Percentiles rank a stretch among this genome's conserved stretches.
Conservation (phyloP, 2,797 vertebrate genomes). For the Syngnathus acus region DNA sequence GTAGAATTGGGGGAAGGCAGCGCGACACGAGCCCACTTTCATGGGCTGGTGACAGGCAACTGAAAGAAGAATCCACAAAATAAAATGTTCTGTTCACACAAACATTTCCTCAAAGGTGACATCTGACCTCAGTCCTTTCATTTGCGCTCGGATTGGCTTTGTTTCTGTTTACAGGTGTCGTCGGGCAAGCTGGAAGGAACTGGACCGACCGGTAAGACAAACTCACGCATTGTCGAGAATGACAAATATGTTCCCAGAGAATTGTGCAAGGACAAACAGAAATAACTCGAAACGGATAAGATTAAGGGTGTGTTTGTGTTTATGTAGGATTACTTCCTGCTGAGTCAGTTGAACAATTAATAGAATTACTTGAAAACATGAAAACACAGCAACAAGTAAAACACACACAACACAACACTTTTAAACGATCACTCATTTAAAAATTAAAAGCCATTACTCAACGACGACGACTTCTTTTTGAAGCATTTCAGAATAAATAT, state of each 20-base stretch:
- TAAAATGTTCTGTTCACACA: background rate
- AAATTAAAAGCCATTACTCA: too few species aligned
- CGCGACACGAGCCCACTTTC: conserved; percentile 57
- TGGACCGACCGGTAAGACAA: background rate
- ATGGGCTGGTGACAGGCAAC: conserved; percentile 47
- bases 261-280: background rate
- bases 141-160: background rate
- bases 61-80: conserved; percentile 22
- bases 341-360: too few species aligned
- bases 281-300: background rate
- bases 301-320: background rate
- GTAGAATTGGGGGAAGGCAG: conserved; percentile 55
- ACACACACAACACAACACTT: too few species aligned
- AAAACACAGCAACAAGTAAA: too few species aligned
- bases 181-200: background rate
- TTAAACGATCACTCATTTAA: too few species aligned
- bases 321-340: background rate
- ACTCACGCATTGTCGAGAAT: background rate
- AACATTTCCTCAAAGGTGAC: background rate
- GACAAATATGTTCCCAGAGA: background rate
- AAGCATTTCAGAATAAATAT: too few species aligned
- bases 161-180: background rate
- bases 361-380: too few species aligned
- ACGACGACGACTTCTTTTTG: too few species aligned
- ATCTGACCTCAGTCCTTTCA: too few species aligned